phyloP scores from a whole-genome alignment of 92 coral and sea anemone genomes.

The Isaurus tuberculatus region DNA sequence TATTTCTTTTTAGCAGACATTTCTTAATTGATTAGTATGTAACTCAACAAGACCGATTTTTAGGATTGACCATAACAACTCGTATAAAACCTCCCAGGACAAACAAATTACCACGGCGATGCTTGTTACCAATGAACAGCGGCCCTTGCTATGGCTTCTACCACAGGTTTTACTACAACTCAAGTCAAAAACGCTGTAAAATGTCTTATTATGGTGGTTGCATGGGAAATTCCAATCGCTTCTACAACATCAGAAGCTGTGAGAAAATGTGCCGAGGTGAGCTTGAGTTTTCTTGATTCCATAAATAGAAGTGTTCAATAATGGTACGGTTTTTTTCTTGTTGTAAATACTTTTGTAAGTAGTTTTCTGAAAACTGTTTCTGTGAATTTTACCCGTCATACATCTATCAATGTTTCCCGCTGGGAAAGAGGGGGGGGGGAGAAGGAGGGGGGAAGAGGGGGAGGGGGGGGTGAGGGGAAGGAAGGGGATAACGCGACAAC shows the following conservation, averaged over 20 bases:
- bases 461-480: too few species aligned
- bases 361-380: too few species aligned
- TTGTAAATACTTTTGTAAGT: too few species aligned
- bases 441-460: too few species aligned
- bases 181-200: conserved; percentile 11
- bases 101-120: background rate
- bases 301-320: too few species aligned
- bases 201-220: conserved; percentile 31
- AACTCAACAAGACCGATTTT: background rate
- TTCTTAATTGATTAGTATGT: too few species aligned
- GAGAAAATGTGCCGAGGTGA: conserved; percentile 20
- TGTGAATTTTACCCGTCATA: too few species aligned
- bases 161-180: conserved; percentile 17
- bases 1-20: too few species aligned
- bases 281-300: background rate
- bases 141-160: conserved; percentile 1
- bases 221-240: conserved; percentile 26
- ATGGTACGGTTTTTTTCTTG: too few species aligned
- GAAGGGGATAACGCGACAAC: too few species aligned
- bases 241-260: background rate
- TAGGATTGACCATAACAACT: background rate
- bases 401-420: too few species aligned
- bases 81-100: background rate
- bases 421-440: too few species aligned
- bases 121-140: background rate